Conservation (phyloP, 2,797 vertebrate genomes). For the Podargus strigoides region DNA sequence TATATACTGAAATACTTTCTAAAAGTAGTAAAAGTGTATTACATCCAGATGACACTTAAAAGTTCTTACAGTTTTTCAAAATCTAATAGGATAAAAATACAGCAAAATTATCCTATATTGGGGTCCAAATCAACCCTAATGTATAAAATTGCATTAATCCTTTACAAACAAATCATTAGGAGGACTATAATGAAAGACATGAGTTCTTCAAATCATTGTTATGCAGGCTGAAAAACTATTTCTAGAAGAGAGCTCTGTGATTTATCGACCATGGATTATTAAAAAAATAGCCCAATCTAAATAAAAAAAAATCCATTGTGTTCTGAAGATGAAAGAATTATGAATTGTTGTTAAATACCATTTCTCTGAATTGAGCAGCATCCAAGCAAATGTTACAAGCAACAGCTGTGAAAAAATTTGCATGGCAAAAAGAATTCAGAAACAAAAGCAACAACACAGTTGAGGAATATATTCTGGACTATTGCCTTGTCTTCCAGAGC, state of each 20-base stretch:
- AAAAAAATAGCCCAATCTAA: slow-evolving; percentile 25
- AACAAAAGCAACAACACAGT: neutral
- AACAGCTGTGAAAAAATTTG: slow-evolving; percentile 16
- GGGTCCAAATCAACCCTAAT: neutral
- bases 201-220: neutral
- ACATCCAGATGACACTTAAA: neutral
- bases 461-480: neutral
- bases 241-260: neutral
- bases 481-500: neutral
- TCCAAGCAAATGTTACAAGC: neutral
- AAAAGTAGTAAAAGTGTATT: neutral
- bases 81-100: neutral
- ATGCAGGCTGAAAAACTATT: neutral
- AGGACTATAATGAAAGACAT: neutral
- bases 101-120: neutral
- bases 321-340: slow-evolving; percentile 13
- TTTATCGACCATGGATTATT: neutral
- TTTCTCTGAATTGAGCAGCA: neutral
- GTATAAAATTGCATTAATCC: neutral
- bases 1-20: neutral
- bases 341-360: neutral
- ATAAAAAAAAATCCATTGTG: neutral
- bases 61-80: neutral
- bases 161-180: neutral
- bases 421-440: neutral